Conservation (phyloP, 2,113 vertebrate genomes). For the Paramisgurnus dabryanus region DNA sequence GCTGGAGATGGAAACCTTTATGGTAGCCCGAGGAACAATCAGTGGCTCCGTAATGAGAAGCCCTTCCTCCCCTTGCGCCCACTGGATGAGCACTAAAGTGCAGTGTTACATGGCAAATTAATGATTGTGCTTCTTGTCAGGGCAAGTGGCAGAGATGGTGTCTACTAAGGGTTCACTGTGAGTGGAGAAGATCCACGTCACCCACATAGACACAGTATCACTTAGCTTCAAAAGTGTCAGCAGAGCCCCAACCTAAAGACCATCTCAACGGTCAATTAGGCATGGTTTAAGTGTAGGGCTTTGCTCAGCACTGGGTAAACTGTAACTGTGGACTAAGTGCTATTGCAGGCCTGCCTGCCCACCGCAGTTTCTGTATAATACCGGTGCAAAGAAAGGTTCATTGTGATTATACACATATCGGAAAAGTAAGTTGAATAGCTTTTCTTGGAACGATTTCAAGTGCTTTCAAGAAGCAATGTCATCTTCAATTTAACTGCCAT, state of each 20-base stretch:
- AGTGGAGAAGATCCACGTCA: conserved; percentile 43
- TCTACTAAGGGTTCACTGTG: conserved; percentile 15
- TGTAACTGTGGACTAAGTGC: conserved; percentile 14
- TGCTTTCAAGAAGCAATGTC: neutral
- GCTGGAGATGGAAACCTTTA: conserved; percentile 64
- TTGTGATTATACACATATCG: conserved; percentile 1
- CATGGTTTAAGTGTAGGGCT: conserved; percentile 44
- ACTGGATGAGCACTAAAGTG: conserved; percentile 50
- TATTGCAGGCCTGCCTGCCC: neutral
- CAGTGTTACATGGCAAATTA: conserved; percentile 60
- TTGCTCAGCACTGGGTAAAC: conserved; percentile 18
- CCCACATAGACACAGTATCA: conserved; percentile 60
- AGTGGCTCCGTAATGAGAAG: conserved; percentile 70
- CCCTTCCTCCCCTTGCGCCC: conserved; percentile 43
- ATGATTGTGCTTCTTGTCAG: conserved; percentile 68
- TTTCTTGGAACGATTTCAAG: neutral
- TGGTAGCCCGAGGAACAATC: conserved; percentile 73
- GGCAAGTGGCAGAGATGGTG: conserved; percentile 42
- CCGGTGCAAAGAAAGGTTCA: neutral
- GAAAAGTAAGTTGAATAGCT: neutral
- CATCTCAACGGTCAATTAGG: conserved; percentile 52
- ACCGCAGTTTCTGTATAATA: neutral
- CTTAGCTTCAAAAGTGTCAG: conserved; percentile 47
- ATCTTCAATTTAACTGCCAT: conserved; percentile 12
- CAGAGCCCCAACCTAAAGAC: conserved; percentile 47